These are phyloP conservation scores for Conchocele bisecta DNA, from an alignment of 2,888 invertebrate species.

Conservation along the genomic window DNA sequence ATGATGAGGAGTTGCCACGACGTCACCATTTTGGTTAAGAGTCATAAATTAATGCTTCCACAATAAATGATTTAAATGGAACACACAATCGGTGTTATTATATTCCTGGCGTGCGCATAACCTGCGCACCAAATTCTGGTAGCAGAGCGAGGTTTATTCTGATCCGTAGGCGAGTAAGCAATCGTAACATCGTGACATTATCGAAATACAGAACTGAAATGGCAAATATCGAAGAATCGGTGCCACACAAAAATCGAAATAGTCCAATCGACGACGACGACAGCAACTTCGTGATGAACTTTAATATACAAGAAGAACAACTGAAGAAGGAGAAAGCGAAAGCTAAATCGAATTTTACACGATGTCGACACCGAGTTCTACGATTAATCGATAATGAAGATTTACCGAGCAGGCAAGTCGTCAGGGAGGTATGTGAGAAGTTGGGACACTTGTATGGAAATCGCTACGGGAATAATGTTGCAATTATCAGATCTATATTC, in stretches of 20 bases:
- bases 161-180: background rate
- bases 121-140: too few relatives aligned
- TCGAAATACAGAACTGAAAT: background rate
- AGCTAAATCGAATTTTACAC: conserved; percentile 1
- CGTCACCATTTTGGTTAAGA: too few relatives aligned
- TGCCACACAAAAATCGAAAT: too few relatives aligned
- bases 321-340: background rate
- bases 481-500: background rate
- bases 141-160: conserved; percentile 11
- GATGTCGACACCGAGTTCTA: background rate
- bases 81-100: too few relatives aligned
- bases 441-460: conserved; percentile 4
- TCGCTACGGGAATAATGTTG: background rate
- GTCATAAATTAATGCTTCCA: too few relatives aligned
- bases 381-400: background rate
- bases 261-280: too few relatives aligned
- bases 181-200: background rate
- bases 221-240: background rate
- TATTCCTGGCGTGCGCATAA: too few relatives aligned
- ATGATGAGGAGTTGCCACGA: too few relatives aligned
- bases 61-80: too few relatives aligned
- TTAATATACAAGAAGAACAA: background rate
- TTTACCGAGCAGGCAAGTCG: background rate
- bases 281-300: too few relatives aligned
- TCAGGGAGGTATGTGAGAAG: background rate